Base-by-base conservation (phyloP, 2,797 vertebrate species). In the Cheirogaleus major region DNA sequence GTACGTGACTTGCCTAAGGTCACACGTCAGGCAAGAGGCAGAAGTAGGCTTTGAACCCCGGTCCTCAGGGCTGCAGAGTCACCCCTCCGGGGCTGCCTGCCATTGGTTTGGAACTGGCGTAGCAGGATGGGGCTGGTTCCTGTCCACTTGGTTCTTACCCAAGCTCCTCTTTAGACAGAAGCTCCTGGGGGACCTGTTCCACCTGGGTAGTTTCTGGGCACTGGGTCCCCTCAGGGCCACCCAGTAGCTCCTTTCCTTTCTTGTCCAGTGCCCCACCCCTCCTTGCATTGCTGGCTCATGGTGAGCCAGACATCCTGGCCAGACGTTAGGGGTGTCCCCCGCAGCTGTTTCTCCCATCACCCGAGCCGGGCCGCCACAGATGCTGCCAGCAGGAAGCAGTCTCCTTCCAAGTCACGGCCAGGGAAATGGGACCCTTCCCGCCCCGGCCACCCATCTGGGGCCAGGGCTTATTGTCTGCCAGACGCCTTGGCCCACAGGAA, bases 341-440 rank as follows among this genome's bases (percentile, higher is more conserved):
- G 96, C 98, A 98, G 97, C 98, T 97, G 98, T 87, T 97, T 88
- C 84, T 97, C 92, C 86, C 95, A 97, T 98, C 91, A 92, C 91
- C 82, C 4, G 7, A 84, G 86, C 59, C 5, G 32, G 84, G 88
- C 14, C 5, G 75, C 80, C 61, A 8, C 67, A 89, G 91, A 89
- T 52, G 91, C 83, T 8, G 85, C 96, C 92, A 91, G 96, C 94
- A 97, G 97, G 97, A 98, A 97, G 91, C 96, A 23, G 50, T 50
- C 89, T 89, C 91, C 91, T 86, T 97, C 96, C 97, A 94, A 95
- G 86, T 95, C 69, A 38, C 6, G 0, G 80, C 84, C 41, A 52
- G 93, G 97, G 72, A 97, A 97, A 73, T 83, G 83, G 81, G 96
- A 94, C 95, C 83, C 93, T 97, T 97, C 93, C 96, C 63, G 23